Conservation (phyloP, 2,888 invertebrate species). For the Leptinotarsa peninsularis region DNA sequence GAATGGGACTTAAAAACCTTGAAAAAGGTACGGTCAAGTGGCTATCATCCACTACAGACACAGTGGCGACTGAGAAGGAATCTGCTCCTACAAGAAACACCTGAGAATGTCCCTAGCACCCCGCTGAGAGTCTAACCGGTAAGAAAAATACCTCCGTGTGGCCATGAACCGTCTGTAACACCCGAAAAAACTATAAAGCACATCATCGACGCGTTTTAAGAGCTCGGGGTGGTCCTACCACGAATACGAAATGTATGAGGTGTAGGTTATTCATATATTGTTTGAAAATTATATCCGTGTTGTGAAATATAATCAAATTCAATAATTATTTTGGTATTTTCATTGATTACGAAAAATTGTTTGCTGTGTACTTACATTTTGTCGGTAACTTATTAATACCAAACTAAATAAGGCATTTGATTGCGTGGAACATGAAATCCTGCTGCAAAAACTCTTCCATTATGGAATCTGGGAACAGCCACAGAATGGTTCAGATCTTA, state of each 20-base stretch:
- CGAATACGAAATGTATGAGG: slow-evolving; percentile 11
- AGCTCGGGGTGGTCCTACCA: slow-evolving; percentile 19
- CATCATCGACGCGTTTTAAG: slow-evolving; percentile 26
- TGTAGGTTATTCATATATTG: too few species aligned
- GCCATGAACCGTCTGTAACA: slow-evolving; percentile 46
- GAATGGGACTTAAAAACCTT: slow-evolving; percentile 40
- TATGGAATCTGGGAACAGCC: too few species aligned
- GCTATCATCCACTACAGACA: slow-evolving; percentile 48
- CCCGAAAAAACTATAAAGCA: slow-evolving; percentile 43
- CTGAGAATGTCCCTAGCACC: slow-evolving; percentile 60
- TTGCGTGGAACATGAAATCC: too few species aligned
- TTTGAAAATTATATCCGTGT: too few species aligned
- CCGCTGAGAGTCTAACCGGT: slow-evolving; percentile 53
- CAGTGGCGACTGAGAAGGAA: slow-evolving; percentile 48
- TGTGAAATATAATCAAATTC: too few species aligned
- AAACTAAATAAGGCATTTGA: too few species aligned
- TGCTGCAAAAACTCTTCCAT: too few species aligned
- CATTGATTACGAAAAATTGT: too few species aligned
- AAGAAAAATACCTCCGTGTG: slow-evolving; percentile 47
- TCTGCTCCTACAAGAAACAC: slow-evolving; percentile 53
- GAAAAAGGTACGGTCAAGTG: slow-evolving; percentile 46
- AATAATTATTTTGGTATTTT: too few species aligned
- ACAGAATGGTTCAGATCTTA: too few species aligned
- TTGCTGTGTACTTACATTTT: too few species aligned
- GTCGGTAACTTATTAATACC: too few species aligned